These are phyloP conservation scores for Aleadryas rufinucha DNA, from an alignment of 2,113 vertebrate genomes.

Conservation along the genomic window DNA sequence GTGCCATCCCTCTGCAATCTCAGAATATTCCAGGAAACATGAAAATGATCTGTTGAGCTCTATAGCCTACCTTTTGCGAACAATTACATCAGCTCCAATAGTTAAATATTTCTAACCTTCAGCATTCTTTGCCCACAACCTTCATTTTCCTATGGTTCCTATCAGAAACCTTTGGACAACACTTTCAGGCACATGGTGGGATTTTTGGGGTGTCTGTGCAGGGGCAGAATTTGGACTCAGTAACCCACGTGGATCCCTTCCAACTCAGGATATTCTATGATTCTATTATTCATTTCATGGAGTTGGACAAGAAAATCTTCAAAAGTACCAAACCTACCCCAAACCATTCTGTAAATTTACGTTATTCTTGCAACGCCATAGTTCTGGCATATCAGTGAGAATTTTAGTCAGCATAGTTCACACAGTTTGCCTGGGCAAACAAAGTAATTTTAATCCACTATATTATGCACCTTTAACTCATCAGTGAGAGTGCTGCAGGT, in stretches of 20 bases:
- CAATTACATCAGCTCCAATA: not conserved
- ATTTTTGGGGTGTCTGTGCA: not conserved
- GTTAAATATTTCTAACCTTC: not conserved
- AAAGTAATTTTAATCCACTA: not conserved
- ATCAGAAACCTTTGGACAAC: not conserved
- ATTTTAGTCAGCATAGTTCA: not conserved
- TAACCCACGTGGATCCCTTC: not conserved
- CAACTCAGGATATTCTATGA: not conserved
- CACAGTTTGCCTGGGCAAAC: not conserved
- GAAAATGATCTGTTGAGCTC: not conserved
- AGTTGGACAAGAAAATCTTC: not conserved
- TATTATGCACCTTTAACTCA: not conserved
- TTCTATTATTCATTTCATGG: not conserved
- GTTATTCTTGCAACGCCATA: not conserved
- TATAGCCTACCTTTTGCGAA: not conserved
- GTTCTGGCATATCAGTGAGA: not conserved
- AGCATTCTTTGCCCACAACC: not conserved
- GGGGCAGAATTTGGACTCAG: not conserved
- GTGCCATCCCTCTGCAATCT: not conserved
- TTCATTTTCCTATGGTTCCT: not conserved
- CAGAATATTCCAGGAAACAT: not conserved
- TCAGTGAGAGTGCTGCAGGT: not conserved
- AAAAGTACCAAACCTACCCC: not conserved
- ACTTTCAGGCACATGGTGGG: not conserved
- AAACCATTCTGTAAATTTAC: not conserved